Percentiles rank a stretch among this genome's conserved stretches.
These are phyloP conservation scores for Sebastes fasciatus DNA, from an alignment of 2,113 vertebrate genomes.

Conservation along the genomic window DNA sequence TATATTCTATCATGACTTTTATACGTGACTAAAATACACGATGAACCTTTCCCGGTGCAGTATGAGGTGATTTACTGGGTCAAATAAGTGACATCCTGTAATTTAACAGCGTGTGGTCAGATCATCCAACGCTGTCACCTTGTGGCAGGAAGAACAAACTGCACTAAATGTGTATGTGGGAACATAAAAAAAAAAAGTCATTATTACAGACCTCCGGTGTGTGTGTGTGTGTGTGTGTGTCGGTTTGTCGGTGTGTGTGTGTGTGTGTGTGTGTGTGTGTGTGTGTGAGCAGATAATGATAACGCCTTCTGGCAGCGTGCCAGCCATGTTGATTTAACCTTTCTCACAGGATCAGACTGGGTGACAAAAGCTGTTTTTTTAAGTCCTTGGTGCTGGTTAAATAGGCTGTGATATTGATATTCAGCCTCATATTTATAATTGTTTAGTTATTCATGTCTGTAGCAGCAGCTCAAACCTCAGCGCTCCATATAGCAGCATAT, in stretches of 20 bases:
- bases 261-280: neutral
- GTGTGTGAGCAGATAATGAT: neutral
- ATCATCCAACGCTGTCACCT: slow-evolving; percentile 62
- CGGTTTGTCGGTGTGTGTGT: slow-evolving; percentile 1
- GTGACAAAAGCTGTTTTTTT: neutral
- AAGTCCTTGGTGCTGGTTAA: neutral
- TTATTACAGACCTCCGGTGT: neutral
- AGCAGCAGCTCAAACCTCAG: slow-evolving; percentile 18
- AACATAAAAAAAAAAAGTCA: slow-evolving; percentile 18
- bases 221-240: slow-evolving; percentile 8
- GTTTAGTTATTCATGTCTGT: neutral
- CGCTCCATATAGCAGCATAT: slow-evolving; percentile 40
- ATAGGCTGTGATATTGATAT: neutral
- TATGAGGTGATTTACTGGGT: slow-evolving; percentile 16
- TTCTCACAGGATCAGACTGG: neutral
- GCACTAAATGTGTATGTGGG: neutral
- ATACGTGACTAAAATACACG: neutral
- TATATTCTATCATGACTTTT: neutral
- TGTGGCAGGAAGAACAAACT: slow-evolving; percentile 57
- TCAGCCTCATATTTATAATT: neutral
- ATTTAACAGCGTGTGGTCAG: slow-evolving; percentile 11
- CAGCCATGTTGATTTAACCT: slow-evolving; percentile 21
- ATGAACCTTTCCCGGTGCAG: neutral
- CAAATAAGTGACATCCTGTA: slow-evolving; percentile 9
- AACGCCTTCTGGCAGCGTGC: neutral